A percentile compares a stretch with the other conserved stretches of the same genome.
Conservation (phyloP, 2,797 vertebrate genomes). For the Chelon labrosus region DNA sequence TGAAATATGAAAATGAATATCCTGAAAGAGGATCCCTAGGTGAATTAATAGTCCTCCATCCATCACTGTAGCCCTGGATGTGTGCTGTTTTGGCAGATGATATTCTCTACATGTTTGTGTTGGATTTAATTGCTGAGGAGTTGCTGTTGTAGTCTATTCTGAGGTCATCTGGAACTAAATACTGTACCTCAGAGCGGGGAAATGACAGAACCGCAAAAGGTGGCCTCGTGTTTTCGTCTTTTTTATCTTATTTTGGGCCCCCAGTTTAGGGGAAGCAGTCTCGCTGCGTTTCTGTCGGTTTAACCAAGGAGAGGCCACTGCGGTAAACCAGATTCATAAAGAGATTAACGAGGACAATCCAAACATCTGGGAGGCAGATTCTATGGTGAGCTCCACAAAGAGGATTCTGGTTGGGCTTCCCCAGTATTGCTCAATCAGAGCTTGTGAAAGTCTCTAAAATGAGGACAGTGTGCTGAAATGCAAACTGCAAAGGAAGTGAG, state of each 20-base stretch:
- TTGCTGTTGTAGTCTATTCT: neutral
- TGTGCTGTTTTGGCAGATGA: conserved; percentile 4
- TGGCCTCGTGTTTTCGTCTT: conserved; percentile 16
- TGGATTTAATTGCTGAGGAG: conserved; percentile 2
- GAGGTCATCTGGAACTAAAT: conserved; percentile 41
- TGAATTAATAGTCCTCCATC: conserved; percentile 3
- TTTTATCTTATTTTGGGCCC: conserved; percentile 18
- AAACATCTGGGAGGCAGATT: conserved; percentile 64
- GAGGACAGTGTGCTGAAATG: neutral
- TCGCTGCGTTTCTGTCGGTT: conserved; percentile 28
- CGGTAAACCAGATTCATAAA: conserved; percentile 52
- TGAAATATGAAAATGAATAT: neutral
- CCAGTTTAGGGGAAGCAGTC: conserved; percentile 41
- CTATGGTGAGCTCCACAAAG: neutral
- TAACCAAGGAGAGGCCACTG: conserved; percentile 19
- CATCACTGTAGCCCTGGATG: conserved; percentile 13
- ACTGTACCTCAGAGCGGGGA: neutral
- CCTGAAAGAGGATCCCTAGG: neutral
- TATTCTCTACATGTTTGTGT: conserved; percentile 13
- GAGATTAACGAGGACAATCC: conserved; percentile 54
- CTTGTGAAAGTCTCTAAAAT: conserved; percentile 38
- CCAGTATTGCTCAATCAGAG: conserved; percentile 31
- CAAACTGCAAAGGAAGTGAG: conserved; percentile 35
- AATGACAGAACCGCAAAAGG: conserved; percentile 4
- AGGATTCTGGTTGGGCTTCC: conserved; percentile 55